These are phyloP conservation scores for Pristionchus fissidentatus DNA, from an alignment of 2,888 invertebrate species.

Conservation along the genomic window DNA sequence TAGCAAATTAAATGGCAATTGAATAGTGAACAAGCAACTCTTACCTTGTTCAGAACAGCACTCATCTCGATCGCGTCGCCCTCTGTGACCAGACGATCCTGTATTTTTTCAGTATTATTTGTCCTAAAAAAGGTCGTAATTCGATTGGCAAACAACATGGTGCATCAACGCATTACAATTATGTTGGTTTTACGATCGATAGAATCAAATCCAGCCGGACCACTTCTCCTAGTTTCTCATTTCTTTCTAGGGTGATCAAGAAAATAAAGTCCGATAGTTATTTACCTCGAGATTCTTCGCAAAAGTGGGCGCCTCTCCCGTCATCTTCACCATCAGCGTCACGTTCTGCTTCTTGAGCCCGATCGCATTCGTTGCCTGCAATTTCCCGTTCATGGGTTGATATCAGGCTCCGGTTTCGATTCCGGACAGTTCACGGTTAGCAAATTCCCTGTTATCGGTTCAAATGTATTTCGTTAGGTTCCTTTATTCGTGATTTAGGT, in stretches of 20 bases:
- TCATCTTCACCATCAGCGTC: conserved; percentile 67
- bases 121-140: too few species aligned
- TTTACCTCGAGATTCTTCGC: conserved; percentile 58
- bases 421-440: too few species aligned
- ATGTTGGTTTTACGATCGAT: too few species aligned
- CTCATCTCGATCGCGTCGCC: conserved; percentile 71
- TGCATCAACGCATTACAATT: too few species aligned
- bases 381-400: not conserved
- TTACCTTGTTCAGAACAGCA: conserved; percentile 64
- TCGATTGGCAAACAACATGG: too few species aligned
- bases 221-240: too few species aligned
- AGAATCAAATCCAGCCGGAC: too few species aligned
- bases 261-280: too few species aligned
- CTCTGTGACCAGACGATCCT: conserved; percentile 69
- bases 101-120: not conserved
- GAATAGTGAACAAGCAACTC: not conserved
- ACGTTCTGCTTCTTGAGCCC: conserved; percentile 77
- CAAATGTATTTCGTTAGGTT: not conserved
- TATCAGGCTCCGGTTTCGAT: too few species aligned
- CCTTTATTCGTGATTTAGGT: not conserved
- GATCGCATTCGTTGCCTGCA: conserved; percentile 66
- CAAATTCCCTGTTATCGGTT: too few species aligned
- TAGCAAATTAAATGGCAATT: not conserved
- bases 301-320: conserved; percentile 70
- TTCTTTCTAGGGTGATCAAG: too few species aligned